These are phyloP conservation scores for Cairina moschata DNA, from an alignment of 2,113 vertebrate species.

Conservation along the genomic window DNA sequence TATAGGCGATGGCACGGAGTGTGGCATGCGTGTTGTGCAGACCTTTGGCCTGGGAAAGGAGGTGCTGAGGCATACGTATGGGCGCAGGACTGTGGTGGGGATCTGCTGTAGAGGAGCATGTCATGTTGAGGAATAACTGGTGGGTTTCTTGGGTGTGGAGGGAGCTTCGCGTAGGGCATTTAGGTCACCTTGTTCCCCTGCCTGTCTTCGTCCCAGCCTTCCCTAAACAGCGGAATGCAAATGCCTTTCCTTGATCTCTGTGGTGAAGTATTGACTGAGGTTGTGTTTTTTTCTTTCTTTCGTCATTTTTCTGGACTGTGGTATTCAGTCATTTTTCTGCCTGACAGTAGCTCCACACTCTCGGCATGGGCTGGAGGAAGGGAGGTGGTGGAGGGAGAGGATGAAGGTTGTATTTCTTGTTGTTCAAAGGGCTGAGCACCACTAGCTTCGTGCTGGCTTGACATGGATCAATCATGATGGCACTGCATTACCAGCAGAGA, in stretches of 20 bases:
- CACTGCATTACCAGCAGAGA: background rate
- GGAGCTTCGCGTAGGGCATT: background rate
- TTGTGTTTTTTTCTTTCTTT: background rate
- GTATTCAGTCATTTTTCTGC: background rate
- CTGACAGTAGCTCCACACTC: background rate
- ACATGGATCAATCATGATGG: background rate
- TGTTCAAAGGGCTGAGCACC: background rate
- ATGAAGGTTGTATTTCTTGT: background rate
- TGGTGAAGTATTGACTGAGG: background rate
- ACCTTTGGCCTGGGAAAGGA: background rate
- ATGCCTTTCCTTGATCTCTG: background rate
- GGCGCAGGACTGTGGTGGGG: fast-evolving
- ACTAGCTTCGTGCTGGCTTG: background rate
- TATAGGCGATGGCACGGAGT: background rate
- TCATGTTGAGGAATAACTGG: background rate
- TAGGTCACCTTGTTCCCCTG: background rate
- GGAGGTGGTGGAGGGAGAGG: background rate
- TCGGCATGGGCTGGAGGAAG: background rate
- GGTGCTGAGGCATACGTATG: background rate
- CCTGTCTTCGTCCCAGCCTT: fast-evolving
- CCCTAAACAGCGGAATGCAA: background rate
- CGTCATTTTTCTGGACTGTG: background rate
- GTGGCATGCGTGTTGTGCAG: background rate
- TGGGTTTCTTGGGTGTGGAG: background rate
- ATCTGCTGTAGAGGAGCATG: background rate